phyloP scores from a whole-genome alignment of 2,888 invertebrate genomes.

The Phanerotoma sp. region DNA sequence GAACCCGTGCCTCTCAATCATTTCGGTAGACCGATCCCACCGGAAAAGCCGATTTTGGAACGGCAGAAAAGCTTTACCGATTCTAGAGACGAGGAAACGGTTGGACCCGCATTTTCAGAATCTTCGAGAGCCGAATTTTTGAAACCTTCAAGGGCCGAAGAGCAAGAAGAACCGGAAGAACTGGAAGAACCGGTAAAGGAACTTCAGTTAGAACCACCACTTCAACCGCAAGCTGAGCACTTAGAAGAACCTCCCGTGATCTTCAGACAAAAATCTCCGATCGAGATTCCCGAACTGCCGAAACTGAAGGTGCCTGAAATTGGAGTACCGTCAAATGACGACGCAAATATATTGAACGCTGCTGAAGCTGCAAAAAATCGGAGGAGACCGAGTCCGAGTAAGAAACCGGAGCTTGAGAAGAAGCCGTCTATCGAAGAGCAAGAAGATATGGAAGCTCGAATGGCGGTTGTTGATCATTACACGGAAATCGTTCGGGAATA shows the following conservation, averaged over 20 bases:
- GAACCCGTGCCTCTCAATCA: conserved; percentile 44
- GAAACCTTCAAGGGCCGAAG: too few species aligned
- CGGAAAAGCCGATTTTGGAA: conserved; percentile 46
- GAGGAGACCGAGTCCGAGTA: conserved; percentile 45
- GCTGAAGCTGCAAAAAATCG: conserved; percentile 54
- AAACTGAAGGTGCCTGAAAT: conserved; percentile 43
- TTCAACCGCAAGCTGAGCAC: too few species aligned
- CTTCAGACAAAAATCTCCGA: conserved; percentile 46
- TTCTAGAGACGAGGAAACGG: too few species aligned
- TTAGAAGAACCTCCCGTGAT: conserved; percentile 47
- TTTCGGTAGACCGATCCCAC: conserved; percentile 49
- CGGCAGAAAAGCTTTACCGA: conserved; percentile 22
- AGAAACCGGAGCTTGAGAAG: conserved; percentile 35
- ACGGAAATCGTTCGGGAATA: conserved; percentile 76
- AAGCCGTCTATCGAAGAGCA: conserved; percentile 43
- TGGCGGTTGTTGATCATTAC: conserved; percentile 72
- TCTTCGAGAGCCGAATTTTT: too few species aligned
- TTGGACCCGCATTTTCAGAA: too few species aligned
- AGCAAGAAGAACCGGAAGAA: too few species aligned
- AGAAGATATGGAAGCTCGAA: conserved; percentile 46
- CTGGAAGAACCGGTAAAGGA: too few species aligned
- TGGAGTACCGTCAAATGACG: conserved; percentile 53
- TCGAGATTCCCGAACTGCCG: conserved; percentile 45
- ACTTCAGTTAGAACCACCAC: too few species aligned
- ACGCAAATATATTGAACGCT: conserved; percentile 51